Evolutionary conservation across 2,113 vertebrate species (phyloP).

Genomic region (Chionodraco myersi): DNA sequence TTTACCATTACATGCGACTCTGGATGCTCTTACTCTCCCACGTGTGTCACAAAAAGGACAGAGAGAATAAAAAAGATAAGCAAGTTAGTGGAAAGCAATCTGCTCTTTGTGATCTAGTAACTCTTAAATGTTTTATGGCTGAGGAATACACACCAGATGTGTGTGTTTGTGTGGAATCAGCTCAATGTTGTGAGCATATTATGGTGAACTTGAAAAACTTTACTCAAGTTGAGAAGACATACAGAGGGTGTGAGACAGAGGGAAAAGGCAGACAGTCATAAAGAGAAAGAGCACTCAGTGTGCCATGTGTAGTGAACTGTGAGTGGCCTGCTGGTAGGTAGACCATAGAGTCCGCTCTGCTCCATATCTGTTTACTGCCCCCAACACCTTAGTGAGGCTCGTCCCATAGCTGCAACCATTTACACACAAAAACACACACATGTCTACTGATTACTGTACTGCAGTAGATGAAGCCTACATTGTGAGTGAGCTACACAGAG

Average conservation of each 20-base stretch:
- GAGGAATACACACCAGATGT: constrained; percentile 10
- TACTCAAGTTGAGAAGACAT: background rate
- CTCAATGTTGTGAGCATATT: constrained; percentile 1
- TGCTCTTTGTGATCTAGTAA: constrained; percentile 19
- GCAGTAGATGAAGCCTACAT: constrained; percentile 13
- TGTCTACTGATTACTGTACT: background rate
- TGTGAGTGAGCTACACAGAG: background rate
- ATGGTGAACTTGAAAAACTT: constrained; percentile 11
- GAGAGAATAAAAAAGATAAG: constrained; percentile 14
- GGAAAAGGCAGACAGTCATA: constrained; percentile 31
- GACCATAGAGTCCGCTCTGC: constrained; percentile 69
- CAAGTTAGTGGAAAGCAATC: constrained; percentile 36
- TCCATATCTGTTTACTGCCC: constrained; percentile 70
- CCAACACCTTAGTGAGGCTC: constrained; percentile 54
- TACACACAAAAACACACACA: constrained; percentile 4
- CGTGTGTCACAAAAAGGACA: constrained; percentile 36
- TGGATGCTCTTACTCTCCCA: constrained; percentile 49
- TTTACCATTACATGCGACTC: constrained; percentile 63
- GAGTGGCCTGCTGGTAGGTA: constrained; percentile 59
- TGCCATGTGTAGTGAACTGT: constrained; percentile 69
- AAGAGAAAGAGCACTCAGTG: constrained; percentile 52
- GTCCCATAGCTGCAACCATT: constrained; percentile 41
- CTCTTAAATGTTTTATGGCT: background rate
- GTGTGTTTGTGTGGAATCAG: background rate
- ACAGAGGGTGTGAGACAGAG: constrained; percentile 16